Conservation (phyloP, 2,113 vertebrate genomes). For the Centropristis striata region DNA sequence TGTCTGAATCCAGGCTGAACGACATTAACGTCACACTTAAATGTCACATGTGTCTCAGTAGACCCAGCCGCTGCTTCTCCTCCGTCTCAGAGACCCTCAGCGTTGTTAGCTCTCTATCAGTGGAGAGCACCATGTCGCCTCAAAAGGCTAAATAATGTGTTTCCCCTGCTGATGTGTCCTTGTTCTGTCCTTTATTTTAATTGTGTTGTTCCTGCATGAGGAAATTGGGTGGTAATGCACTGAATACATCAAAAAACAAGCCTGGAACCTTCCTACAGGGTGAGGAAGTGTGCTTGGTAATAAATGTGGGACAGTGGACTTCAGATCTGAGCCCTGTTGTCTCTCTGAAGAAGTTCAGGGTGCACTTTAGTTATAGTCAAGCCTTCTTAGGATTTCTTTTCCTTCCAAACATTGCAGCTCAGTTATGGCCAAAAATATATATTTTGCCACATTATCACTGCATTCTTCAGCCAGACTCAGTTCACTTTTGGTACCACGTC, state of each 20-base stretch:
- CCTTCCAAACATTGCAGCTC: no score
- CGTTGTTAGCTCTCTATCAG: not conserved
- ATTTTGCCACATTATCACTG: no score
- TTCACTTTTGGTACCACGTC: no score
- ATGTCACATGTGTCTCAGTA: conserved; percentile 2
- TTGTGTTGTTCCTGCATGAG: not conserved
- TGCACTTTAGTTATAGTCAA: no score
- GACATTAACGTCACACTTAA: not conserved
- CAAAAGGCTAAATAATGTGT: not conserved
- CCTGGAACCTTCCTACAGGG: not conserved
- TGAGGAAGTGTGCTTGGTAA: no score
- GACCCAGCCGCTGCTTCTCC: not conserved
- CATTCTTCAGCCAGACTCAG: no score
- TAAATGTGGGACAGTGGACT: no score
- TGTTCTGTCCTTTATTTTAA: not conserved
- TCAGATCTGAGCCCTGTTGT: no score
- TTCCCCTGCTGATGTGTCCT: not conserved
- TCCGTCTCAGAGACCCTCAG: not conserved
- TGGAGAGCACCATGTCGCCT: not conserved
- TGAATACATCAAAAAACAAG: not conserved
- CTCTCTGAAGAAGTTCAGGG: not conserved
- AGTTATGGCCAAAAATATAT: no score
- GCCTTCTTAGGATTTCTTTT: no score
- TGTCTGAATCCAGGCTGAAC: not conserved
- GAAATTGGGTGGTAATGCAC: not conserved